These are phyloP conservation scores for Candidula unifasciata DNA, from an alignment of 2,888 invertebrate species.

Conservation along the genomic window DNA sequence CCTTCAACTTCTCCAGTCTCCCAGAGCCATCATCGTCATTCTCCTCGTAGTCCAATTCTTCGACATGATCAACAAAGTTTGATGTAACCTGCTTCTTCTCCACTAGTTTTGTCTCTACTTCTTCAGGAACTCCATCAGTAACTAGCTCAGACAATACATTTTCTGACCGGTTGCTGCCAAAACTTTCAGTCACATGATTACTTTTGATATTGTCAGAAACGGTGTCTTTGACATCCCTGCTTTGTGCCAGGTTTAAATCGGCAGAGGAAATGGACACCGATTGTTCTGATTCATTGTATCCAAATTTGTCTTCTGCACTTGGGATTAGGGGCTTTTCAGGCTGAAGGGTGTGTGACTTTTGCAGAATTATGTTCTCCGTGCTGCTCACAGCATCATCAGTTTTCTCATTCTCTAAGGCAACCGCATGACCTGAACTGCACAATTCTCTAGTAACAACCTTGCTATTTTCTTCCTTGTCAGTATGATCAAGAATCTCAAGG, in stretches of 20 bases:
- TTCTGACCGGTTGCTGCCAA: not conserved
- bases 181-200: conserved; percentile 5
- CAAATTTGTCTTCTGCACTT: no score
- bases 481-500: no score
- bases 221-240: conserved; percentile 45
- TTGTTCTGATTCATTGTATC: no score
- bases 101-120: not conserved
- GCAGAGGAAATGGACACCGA: not conserved
- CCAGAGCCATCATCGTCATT: conserved; percentile 60
- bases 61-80: conserved; percentile 73
- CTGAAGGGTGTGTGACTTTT: no score
- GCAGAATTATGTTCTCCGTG: no score
- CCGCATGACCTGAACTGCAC: no score
- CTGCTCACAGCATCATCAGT: no score
- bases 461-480: no score
- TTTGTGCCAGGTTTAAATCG: not conserved
- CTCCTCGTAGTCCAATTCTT: conserved; percentile 78
- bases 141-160: not conserved
- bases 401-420: no score
- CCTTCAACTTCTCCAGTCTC: conserved; percentile 59
- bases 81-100: conserved; percentile 47
- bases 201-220: conserved; percentile 50
- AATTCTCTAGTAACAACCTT: no score
- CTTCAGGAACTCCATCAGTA: not conserved
- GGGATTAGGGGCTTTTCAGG: no score